Base-by-base conservation (phyloP, 2,113 vertebrate species). In the Onychostruthus taczanowskii region DNA sequence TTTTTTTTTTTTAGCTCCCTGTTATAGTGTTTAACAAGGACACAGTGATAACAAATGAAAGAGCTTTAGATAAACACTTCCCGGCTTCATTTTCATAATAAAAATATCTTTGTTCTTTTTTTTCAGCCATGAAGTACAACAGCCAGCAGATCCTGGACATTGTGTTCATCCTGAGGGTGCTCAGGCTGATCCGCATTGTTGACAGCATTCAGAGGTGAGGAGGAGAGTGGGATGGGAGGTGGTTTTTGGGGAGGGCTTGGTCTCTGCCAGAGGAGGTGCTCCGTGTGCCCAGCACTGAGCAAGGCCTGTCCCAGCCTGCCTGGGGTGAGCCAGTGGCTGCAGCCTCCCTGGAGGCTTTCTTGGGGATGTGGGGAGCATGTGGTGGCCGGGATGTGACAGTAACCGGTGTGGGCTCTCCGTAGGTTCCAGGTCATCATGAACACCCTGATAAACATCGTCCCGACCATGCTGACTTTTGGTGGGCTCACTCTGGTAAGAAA, bases 101-200 rank as follows among this genome's bases (percentile, higher is more conserved):
- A 68, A 75, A 47, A 10, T 13, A 16, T 9, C 16, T 44, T n/a
- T 41, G 73, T 93, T 76, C 37, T 50, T 30, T 74, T 74, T 55
- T 78, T 78, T 58, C 90, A 99, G 99, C 97, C 28, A 97, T 93
- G 0, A 96, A 94, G 10, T 99, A 99, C 94, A 99, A 97, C 84
- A 99, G 98, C 86, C 98, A 98, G 6, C 98, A 99, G 97, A 97
- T 99, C 53, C 97, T 99, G 97, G 99, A 99, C 94, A 99, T 99
- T 2, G 98, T 99, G 85, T 98, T 99, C 92, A 98, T 99, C 95
- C 83, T 99, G 22, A 91, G 99, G 53, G 98, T 99, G 28, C 98
- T 99, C 43, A 93, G 99, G 55, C 98, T 99, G 50, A 93, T 99
- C 68, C 96, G 99, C 44, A 98, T 99, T 44, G 98, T 99, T 37